Conservation (phyloP, 2,888 invertebrate genomes). For the Agriotes lineatus region DNA sequence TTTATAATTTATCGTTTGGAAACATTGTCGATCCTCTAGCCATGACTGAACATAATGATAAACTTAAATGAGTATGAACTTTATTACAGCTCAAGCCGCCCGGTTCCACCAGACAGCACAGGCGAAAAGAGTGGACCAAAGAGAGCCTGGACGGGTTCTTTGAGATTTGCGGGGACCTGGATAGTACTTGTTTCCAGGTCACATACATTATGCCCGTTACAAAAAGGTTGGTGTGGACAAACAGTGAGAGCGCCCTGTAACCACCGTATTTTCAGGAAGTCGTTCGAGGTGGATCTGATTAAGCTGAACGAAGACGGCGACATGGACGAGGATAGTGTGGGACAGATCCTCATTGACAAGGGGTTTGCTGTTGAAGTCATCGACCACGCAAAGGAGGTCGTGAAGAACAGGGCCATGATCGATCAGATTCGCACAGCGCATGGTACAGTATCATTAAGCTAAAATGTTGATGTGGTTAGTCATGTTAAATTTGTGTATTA, state of each 20-base stretch:
- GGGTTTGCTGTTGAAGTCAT: constrained; percentile 17
- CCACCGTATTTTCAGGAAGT: constrained; percentile 21
- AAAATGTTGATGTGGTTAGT: no score
- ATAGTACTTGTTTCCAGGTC: not conserved
- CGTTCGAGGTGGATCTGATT: constrained; percentile 26
- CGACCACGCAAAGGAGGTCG: not conserved
- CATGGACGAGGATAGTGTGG: constrained; percentile 6
- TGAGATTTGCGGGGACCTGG: constrained; percentile 21
- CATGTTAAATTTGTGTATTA: no score
- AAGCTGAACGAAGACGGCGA: not conserved
- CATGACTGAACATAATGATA: no score
- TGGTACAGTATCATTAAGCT: no score
- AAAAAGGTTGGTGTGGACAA: constrained; percentile 2
- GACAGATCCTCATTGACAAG: constrained; percentile 17
- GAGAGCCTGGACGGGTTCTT: not conserved
- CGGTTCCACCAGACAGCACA: not conserved
- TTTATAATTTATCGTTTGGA: no score
- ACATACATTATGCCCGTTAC: not conserved
- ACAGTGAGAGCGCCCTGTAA: no score
- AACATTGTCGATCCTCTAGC: no score
- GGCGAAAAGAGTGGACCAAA: constrained; percentile 15
- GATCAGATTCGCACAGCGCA: constrained; percentile 25
- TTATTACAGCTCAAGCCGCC: constrained; percentile 32
- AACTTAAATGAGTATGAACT: no score
- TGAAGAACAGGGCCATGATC: not conserved